Evolutionary conservation across 2,797 vertebrate genomes (phyloP).

Genomic region (Cyprinodon diabolis): DNA sequence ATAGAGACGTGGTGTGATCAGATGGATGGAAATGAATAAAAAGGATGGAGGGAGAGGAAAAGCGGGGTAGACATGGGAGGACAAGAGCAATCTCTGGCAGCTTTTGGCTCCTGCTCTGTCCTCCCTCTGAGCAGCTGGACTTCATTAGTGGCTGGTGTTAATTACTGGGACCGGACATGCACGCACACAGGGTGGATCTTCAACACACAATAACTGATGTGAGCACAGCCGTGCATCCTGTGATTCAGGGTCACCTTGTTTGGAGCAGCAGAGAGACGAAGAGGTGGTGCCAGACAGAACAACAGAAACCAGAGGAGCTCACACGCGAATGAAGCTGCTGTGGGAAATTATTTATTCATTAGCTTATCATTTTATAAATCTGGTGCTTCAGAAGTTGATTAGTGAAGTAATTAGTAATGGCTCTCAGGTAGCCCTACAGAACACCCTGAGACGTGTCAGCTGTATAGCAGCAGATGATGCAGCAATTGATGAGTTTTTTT

Average conservation of each 20-base stretch:
- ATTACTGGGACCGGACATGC: constrained; percentile 83
- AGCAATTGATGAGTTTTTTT: too few species aligned
- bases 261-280: constrained; percentile 64
- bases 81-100: constrained; percentile 67
- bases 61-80: constrained; percentile 36
- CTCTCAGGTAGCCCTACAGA: neutral
- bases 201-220: constrained; percentile 19
- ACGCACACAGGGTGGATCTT: constrained; percentile 10
- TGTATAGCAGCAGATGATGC: too few species aligned
- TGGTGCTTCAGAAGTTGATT: constrained; percentile 35
- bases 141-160: constrained; percentile 97
- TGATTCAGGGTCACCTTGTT: constrained; percentile 78
- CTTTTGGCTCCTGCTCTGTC: constrained; percentile 87
- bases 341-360: constrained; percentile 41
- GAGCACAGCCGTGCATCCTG: constrained; percentile 24
- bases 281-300: constrained; percentile 64
- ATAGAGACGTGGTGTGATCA: constrained; percentile 15
- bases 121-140: constrained; percentile 93
- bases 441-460: neutral
- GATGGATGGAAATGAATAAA: constrained; percentile 37
- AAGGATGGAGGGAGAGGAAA: constrained; percentile 39
- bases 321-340: constrained; percentile 33
- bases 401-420: neutral
- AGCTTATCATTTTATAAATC: constrained; percentile 24
- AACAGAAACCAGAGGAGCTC: constrained; percentile 33